A percentile compares a stretch with the other conserved stretches of the same genome.
Evolutionary conservation across 2,113 vertebrate species (phyloP).

Genomic region (Macquaria australasica): DNA sequence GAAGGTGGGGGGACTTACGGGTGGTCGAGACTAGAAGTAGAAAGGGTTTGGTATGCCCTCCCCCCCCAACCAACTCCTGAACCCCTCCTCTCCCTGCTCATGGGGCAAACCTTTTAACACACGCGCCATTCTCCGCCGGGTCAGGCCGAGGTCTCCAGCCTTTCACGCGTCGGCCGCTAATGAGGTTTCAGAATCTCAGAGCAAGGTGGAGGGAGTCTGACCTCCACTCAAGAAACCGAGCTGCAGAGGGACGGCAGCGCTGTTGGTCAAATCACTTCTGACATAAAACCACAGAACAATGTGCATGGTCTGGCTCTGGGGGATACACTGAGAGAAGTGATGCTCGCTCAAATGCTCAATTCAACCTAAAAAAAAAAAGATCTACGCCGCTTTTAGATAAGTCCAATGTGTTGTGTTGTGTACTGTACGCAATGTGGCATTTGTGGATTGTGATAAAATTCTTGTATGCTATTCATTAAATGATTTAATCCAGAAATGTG

Average conservation of each 20-base stretch:
- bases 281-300: slow-evolving; percentile 66
- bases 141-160: slow-evolving; percentile 74
- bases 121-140: slow-evolving; percentile 72
- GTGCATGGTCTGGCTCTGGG: slow-evolving; percentile 36
- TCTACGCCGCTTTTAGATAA: slow-evolving; percentile 14
- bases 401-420: slow-evolving; percentile 9
- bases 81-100: slow-evolving; percentile 51
- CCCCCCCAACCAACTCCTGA: no score
- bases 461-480: not conserved
- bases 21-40: slow-evolving; percentile 65
- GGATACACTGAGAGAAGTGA: slow-evolving; percentile 40
- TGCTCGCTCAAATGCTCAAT: slow-evolving; percentile 33
- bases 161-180: slow-evolving; percentile 78
- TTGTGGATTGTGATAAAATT: not conserved
- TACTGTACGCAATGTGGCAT: not conserved
- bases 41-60: slow-evolving; percentile 52
- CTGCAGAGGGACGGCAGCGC: slow-evolving; percentile 32
- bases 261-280: slow-evolving; percentile 64
- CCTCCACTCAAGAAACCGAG: slow-evolving; percentile 56
- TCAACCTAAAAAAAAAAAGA: slow-evolving; percentile 25
- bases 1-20: slow-evolving; percentile 54
- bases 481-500: not conserved
- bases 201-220: slow-evolving; percentile 71
- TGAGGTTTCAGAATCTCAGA: slow-evolving; percentile 74
- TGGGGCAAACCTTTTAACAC: slow-evolving; percentile 70